Percentiles rank a stretch among this genome's conserved stretches.
These are phyloP conservation scores for Oncorhynchus masou DNA, from an alignment of 2,113 vertebrate species.

Conservation along the genomic window DNA sequence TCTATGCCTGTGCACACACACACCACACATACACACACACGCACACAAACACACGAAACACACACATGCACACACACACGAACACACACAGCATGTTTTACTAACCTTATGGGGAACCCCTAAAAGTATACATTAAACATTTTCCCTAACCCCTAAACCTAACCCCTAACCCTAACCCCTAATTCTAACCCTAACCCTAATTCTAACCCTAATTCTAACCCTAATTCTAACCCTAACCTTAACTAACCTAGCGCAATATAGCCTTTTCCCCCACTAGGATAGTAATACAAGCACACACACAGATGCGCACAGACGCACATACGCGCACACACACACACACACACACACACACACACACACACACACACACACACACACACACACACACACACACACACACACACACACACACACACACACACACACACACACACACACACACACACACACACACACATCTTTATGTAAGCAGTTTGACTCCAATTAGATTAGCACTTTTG, in stretches of 20 bases:
- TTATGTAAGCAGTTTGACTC: constrained; percentile 13
- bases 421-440: neutral
- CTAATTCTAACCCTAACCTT: too few relatives aligned
- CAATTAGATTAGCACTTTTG: constrained; percentile 5
- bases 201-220: too few relatives aligned
- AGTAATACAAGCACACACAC: neutral
- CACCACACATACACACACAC: neutral
- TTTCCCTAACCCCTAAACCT: too few relatives aligned
- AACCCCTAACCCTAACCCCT: too few relatives aligned
- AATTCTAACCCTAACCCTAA: too few relatives aligned
- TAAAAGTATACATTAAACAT: too few relatives aligned
- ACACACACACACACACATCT: neutral
- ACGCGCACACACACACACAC: neutral
- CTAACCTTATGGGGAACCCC: too few relatives aligned
- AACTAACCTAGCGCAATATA: too few relatives aligned
- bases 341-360: neutral
- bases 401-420: neutral
- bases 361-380: neutral
- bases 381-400: too few relatives aligned
- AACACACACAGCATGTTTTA: too few relatives aligned
- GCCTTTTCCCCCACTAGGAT: neutral
- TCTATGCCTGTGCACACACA: neutral
- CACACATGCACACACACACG: neutral
- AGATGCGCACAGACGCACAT: too few relatives aligned
- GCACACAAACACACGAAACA: neutral